phyloP scores from a whole-genome alignment of 1,140 invertebrate species.

The Drosophila suzukii region DNA sequence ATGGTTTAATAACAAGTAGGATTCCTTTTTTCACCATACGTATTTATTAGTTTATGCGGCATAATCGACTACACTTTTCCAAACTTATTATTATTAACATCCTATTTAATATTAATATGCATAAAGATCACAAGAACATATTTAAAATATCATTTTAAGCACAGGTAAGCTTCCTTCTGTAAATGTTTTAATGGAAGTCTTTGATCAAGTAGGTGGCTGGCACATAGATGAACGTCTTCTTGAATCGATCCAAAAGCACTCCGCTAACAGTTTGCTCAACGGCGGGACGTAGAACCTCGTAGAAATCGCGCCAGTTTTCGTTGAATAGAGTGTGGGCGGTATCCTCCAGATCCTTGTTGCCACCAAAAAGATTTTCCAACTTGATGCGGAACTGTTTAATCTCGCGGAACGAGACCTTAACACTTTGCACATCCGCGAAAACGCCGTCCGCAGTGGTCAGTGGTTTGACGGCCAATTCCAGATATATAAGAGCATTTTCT shows the following conservation, averaged over 20 bases:
- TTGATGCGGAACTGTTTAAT: constrained; percentile 67
- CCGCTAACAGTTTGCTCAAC: constrained; percentile 87
- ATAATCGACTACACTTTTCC: no score
- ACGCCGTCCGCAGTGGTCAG: constrained; percentile 85
- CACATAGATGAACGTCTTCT: constrained; percentile 87
- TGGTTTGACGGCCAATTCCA: constrained; percentile 86
- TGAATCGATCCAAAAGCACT: constrained; percentile 87
- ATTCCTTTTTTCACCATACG: no score
- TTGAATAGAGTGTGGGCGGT: constrained; percentile 70
- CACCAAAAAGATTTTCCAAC: constrained; percentile 62
- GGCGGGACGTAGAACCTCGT: constrained; percentile 86
- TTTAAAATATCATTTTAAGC: not conserved
- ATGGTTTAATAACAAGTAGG: no score
- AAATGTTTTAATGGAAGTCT: constrained; percentile 49
- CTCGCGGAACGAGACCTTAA: constrained; percentile 50
- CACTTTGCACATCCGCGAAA: constrained; percentile 87
- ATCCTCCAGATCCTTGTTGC: constrained; percentile 68
- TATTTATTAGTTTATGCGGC: no score
- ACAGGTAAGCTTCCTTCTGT: no score
- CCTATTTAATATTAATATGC: not conserved
- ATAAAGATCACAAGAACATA: not conserved
- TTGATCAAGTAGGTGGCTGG: constrained; percentile 85
- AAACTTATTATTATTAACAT: no score
- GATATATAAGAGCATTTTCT: constrained; percentile 87
- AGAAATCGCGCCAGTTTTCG: constrained; percentile 69